phyloP scores from a whole-genome alignment of 2,888 invertebrate genomes.

The Bellardia pandia region DNA sequence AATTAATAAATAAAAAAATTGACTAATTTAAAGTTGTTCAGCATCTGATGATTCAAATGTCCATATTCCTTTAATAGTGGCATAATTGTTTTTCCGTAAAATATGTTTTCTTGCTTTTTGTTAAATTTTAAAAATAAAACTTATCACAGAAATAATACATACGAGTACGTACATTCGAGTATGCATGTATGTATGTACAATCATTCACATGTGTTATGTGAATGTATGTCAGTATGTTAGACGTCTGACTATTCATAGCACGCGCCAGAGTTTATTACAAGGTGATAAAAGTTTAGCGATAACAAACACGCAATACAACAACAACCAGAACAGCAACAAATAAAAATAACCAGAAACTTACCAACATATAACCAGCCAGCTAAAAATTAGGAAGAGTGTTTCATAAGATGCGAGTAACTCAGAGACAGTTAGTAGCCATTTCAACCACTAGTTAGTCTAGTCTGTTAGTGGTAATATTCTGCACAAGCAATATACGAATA shows the following conservation, averaged over 20 bases:
- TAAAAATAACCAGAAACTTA: conserved; percentile 26
- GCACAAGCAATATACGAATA: neutral
- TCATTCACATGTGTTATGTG: conserved; percentile 13
- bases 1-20: too few relatives aligned
- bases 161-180: neutral
- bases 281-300: conserved; percentile 78
- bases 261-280: conserved; percentile 77
- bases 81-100: neutral
- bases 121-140: neutral
- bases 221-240: conserved; percentile 65
- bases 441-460: too few relatives aligned
- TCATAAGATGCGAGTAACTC: too few relatives aligned
- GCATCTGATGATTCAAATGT: too few relatives aligned
- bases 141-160: neutral
- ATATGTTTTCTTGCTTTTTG: neutral
- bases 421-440: too few relatives aligned
- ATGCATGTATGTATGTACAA: neutral
- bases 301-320: conserved; percentile 75
- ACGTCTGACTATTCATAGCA: conserved; percentile 69
- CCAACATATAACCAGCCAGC: too few relatives aligned
- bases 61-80: too few relatives aligned
- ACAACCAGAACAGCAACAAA: conserved; percentile 45
- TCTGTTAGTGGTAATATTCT: too few relatives aligned
- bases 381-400: too few relatives aligned
- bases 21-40: too few relatives aligned